phyloP scores from a whole-genome alignment of 2,113 vertebrate species.

The Gymnarchus niloticus region DNA sequence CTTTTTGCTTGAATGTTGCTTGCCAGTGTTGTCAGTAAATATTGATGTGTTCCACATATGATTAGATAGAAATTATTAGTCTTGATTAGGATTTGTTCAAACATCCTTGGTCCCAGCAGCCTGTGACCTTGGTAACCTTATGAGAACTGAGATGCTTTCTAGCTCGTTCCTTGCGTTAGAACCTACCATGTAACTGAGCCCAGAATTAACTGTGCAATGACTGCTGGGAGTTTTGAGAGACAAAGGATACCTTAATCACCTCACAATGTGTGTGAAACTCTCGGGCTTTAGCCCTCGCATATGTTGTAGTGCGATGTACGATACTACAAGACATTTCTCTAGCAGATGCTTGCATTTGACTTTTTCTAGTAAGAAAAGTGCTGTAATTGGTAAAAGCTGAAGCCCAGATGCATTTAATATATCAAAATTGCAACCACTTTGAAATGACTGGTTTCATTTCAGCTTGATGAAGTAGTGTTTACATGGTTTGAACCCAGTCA shows the following conservation, averaged over 20 bases:
- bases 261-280: not conserved
- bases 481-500: not conserved
- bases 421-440: no score
- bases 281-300: not conserved
- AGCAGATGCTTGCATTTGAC: not conserved
- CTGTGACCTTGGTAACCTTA: not conserved
- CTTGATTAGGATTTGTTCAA: not conserved
- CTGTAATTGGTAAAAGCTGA: not conserved
- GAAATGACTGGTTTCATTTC: not conserved
- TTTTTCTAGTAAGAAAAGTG: not conserved
- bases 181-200: not conserved
- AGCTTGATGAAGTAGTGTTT: not conserved
- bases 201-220: not conserved
- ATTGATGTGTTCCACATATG: not conserved
- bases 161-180: not conserved
- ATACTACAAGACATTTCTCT: not conserved
- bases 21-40: not conserved
- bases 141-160: not conserved
- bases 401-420: no score
- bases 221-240: not conserved
- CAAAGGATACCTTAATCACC: not conserved
- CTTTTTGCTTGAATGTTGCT: no score
- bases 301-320: not conserved
- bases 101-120: not conserved
- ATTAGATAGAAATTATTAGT: not conserved